Percentiles rank a stretch among this genome's conserved stretches.
Evolutionary conservation across 1,140 invertebrate genomes (phyloP).

Genomic region (Zophobas morio): DNA sequence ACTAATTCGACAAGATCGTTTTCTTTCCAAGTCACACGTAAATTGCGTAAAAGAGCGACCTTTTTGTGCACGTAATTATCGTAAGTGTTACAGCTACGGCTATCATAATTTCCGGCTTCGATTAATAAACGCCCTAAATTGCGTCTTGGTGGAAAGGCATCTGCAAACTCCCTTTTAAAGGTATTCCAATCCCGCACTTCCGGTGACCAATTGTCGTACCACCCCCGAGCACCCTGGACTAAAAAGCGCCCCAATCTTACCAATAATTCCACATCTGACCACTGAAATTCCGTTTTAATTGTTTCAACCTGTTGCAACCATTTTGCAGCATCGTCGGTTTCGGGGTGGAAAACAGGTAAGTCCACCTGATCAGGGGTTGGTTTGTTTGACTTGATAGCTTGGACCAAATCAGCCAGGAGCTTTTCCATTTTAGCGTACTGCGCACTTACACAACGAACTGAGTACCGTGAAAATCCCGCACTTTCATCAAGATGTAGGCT

Average conservation of each 20-base stretch:
- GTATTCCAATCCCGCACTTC: constrained; percentile 39
- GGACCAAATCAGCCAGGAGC: constrained; percentile 4
- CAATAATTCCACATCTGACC: constrained; percentile 19
- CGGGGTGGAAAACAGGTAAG: constrained; percentile 44
- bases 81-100: constrained; percentile 45
- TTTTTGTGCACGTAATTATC: constrained; percentile 47
- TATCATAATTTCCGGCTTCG: constrained; percentile 44
- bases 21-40: constrained; percentile 33
- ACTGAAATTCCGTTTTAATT: constrained; percentile 17
- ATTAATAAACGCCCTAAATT: constrained; percentile 44
- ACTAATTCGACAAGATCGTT: constrained; percentile 47
- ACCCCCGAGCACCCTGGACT: constrained; percentile 8
- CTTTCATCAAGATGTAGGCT: no score
- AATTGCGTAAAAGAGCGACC: constrained; percentile 27
- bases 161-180: constrained; percentile 49
- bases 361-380: constrained; percentile 32
- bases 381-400: constrained; percentile 6
- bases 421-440: not conserved
- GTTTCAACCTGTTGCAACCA: constrained; percentile 36
- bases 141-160: constrained; percentile 50
- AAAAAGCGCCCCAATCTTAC: constrained; percentile 52
- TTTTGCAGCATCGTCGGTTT: constrained; percentile 31
- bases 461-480: no score
- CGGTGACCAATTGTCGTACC: constrained; percentile 51
- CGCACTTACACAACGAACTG: no score